Base-by-base conservation (phyloP, 2,113 vertebrate species). In the Pithys albifrons region DNA sequence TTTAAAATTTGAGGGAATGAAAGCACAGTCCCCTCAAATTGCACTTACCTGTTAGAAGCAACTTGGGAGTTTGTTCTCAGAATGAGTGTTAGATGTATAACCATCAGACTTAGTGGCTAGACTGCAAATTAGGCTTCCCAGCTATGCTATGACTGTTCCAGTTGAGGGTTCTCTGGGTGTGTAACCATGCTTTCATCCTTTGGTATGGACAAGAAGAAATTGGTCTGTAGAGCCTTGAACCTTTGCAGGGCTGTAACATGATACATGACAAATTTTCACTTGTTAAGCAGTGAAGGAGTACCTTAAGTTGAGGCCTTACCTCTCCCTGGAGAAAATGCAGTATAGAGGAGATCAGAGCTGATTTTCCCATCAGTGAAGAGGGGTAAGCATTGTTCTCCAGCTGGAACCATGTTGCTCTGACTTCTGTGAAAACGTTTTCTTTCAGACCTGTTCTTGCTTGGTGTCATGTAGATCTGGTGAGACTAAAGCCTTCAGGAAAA, bases 1-100 rank as follows among this genome's bases (percentile, higher is more conserved):
- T 91, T 90, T 90, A 84, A 80, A 91, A 90, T 88, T 18, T 35
- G 51, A 73, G 43, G 39, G 51, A 91, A 74, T 91, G 55, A 94
- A 94, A 96, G 61, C 57, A 64, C 28, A 78, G 46, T 64, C 59
- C 48, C 41, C 19, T 90, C 31, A 41, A 66, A 74, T 71, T 86
- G 82, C 69, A 77, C 64, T 93, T 94, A 66, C 29, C 64, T 86
- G 39, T 88, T 94, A 77, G 31, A 59, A 64, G 69, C 74, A 91
- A 72, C 25, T 85, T 70, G 61, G 1, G 14, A 41, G 69, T 70
- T n/a, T 11, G 6, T 78, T 69, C 64, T 90, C 59, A 77, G 67
- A 25, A 13, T 31, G 12, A 73, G 43, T 48, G 10, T 79, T 91
- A 7, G 0, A 39, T 37, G n/a, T 69, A 22, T 55, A 94, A 85